Evolutionary conservation across 2,888 invertebrate species (phyloP).

Genomic region (Pollenia labialis): DNA sequence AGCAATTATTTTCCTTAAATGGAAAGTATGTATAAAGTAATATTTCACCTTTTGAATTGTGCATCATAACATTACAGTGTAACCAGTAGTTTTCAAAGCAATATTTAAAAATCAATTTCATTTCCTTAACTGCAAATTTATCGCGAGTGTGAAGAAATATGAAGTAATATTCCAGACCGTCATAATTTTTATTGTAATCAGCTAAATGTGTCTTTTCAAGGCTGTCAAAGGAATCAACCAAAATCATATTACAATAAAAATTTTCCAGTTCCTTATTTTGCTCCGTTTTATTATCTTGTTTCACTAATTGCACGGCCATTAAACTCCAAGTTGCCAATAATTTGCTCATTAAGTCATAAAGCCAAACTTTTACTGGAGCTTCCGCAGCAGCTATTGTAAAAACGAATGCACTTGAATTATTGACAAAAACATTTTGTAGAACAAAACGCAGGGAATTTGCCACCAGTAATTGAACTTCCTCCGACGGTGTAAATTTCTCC

Average conservation of each 20-base stretch:
- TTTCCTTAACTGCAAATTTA: conserved; percentile 73
- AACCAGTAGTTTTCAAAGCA: conserved; percentile 79
- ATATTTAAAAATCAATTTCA: conserved; percentile 78
- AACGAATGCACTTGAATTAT: conserved; percentile 74
- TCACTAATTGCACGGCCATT: conserved; percentile 75
- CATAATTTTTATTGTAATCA: conserved; percentile 75
- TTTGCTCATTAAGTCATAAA: conserved; percentile 74
- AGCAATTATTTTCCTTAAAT: conserved; percentile 74
- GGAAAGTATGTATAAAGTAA: conserved; percentile 79
- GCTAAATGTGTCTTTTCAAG: conserved; percentile 74
- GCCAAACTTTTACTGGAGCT: conserved; percentile 19
- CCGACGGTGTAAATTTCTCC: conserved; percentile 73
- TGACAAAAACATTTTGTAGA: conserved; percentile 76
- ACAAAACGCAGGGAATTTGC: conserved; percentile 75
- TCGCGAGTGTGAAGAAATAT: conserved; percentile 79
- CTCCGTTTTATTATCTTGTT: neutral
- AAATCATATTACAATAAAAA: conserved; percentile 49
- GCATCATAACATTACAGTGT: conserved; percentile 79
- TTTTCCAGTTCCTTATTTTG: conserved; percentile 33
- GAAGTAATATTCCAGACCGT: conserved; percentile 79
- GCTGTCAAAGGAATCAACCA: conserved; percentile 78
- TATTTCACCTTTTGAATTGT: conserved; percentile 77
- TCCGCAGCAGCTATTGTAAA: conserved; percentile 74
- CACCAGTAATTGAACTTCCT: conserved; percentile 74
- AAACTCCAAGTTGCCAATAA: conserved; percentile 74